Percentiles rank a stretch among this genome's conserved stretches.
Conservation (phyloP, 2,797 vertebrate genomes). For the Avahi laniger region DNA sequence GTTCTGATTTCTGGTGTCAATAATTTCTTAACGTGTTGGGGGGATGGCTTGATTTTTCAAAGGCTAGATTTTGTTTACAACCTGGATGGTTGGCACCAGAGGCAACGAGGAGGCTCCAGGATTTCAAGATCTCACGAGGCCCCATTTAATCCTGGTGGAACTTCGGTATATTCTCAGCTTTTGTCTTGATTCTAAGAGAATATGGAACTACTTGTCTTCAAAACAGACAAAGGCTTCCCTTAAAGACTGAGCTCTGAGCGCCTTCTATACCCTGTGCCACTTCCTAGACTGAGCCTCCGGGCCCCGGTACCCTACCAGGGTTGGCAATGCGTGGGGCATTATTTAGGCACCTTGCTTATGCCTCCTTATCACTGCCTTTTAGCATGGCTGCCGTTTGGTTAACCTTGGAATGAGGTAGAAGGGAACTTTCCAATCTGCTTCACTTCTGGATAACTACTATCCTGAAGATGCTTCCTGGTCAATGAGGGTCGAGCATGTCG, state of each 20-base stretch:
- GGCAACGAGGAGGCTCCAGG: background rate
- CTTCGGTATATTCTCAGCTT: background rate
- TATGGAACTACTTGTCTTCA: background rate
- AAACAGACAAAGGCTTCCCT: background rate
- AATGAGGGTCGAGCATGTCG: background rate
- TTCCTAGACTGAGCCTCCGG: background rate
- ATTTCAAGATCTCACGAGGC: background rate
- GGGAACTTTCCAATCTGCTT: background rate
- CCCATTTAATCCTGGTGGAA: background rate
- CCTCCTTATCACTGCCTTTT: background rate
- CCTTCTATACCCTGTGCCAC: background rate
- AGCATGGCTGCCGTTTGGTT: background rate
- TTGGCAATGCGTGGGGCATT: background rate
- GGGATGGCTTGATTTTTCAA: background rate
- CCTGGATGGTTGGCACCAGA: background rate
- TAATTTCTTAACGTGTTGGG: no score
- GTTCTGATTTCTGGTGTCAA: background rate
- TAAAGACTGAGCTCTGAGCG: background rate
- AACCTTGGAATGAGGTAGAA: background rate
- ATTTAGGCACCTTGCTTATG: no score
- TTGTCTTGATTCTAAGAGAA: background rate
- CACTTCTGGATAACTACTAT: background rate
- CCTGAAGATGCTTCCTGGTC: background rate
- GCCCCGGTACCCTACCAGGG: rapidly evolving
- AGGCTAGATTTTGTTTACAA: background rate